phyloP scores from a whole-genome alignment of 2,888 invertebrate species.

The Tipula confusa region DNA sequence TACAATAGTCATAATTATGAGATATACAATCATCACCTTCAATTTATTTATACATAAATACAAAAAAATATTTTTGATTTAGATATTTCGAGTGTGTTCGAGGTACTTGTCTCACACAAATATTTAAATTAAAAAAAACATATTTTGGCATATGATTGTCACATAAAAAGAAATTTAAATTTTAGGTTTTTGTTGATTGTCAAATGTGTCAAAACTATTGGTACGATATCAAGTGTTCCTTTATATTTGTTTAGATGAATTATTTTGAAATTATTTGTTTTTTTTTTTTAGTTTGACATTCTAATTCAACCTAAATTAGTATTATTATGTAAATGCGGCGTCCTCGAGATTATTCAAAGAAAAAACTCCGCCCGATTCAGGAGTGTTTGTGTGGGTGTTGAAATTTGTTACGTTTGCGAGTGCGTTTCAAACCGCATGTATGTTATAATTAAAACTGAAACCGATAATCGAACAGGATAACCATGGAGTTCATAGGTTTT shows the following conservation, averaged over 20 bases:
- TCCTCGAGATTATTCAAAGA: background rate
- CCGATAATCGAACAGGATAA: too few relatives aligned
- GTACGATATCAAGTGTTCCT: background rate
- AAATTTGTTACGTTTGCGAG: too few relatives aligned
- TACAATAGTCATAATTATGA: background rate
- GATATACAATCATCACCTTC: background rate
- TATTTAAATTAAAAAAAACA: background rate
- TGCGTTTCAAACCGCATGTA: too few relatives aligned
- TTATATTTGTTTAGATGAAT: slow-evolving; percentile 1
- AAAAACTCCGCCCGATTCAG: background rate
- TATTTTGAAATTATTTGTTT: background rate
- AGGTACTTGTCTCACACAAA: background rate
- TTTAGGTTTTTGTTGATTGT: background rate
- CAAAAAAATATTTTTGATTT: background rate
- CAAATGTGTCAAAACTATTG: background rate
- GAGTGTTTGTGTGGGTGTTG: background rate
- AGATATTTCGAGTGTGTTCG: background rate
- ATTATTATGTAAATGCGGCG: background rate
- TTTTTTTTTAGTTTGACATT: background rate
- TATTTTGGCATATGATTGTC: background rate
- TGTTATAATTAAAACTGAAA: too few relatives aligned
- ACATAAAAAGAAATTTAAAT: background rate
- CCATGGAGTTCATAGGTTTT: too few relatives aligned
- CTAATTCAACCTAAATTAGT: slow-evolving; percentile 16
- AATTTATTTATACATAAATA: background rate